phyloP scores from a whole-genome alignment of 2,797 vertebrate species.

The Rhinichthys osculus region DNA sequence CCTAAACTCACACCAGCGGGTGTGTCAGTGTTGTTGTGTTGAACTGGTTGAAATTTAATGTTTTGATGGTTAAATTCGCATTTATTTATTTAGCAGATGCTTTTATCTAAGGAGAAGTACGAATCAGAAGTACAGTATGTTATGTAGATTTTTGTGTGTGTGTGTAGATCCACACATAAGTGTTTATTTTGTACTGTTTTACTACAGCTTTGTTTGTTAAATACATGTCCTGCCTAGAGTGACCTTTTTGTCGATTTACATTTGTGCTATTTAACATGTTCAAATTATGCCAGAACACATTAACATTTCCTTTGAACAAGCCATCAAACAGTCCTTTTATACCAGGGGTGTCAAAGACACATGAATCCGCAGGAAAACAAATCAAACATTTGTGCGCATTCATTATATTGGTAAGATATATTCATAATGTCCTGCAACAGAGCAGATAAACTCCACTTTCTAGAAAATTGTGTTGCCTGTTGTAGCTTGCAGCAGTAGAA shows the following conservation, averaged over 20 bases:
- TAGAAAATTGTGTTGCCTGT: too few species aligned
- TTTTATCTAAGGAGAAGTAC: neutral
- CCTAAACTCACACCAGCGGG: neutral
- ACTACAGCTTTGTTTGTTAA: neutral
- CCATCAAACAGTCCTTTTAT: conserved; percentile 19
- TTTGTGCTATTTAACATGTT: neutral
- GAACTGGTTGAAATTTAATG: neutral
- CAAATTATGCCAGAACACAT: neutral
- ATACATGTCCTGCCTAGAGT: neutral
- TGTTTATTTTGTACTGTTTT: neutral
- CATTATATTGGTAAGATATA: neutral
- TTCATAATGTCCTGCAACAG: neutral
- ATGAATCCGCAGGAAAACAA: neutral
- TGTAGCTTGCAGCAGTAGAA: too few species aligned
- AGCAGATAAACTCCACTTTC: neutral
- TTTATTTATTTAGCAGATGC: neutral
- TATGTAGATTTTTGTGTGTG: neutral
- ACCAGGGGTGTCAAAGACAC: neutral
- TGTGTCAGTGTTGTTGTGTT: neutral
- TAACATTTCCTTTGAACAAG: conserved; percentile 10
- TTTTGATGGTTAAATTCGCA: neutral
- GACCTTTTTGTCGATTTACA: neutral
- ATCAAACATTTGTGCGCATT: neutral
- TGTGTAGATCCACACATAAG: neutral
- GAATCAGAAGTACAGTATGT: neutral